Percentiles rank a stretch among this genome's conserved stretches.
Conservation (phyloP, 2,797 vertebrate genomes). For the Sebastes kiyomatsui region DNA sequence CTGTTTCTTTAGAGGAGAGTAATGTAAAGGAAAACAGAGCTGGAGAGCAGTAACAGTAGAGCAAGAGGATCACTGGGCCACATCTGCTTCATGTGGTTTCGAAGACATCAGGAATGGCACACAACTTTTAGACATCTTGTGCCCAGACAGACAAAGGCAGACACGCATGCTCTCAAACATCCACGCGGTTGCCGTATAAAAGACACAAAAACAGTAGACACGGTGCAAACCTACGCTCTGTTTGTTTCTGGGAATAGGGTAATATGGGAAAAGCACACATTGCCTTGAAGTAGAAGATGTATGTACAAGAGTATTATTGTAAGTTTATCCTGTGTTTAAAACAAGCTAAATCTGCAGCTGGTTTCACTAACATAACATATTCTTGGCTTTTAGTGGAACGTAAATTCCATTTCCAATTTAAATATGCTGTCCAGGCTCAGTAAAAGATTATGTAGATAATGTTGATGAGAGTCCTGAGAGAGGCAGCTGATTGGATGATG, state of each 20-base stretch:
- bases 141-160: constrained; percentile 10
- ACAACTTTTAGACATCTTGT: constrained; percentile 34
- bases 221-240: neutral
- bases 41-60: constrained; percentile 29
- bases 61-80: constrained; percentile 30
- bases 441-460: neutral
- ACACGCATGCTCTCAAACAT: constrained; percentile 18
- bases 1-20: constrained; percentile 35
- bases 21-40: constrained; percentile 59
- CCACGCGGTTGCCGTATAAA: neutral
- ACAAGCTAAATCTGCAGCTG: constrained; percentile 6
- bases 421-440: neutral
- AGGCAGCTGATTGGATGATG: constrained; percentile 26
- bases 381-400: neutral
- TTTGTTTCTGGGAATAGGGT: neutral
- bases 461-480: neutral
- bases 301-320: neutral
- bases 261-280: constrained; percentile 14
- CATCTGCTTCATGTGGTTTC: constrained; percentile 60
- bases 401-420: neutral
- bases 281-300: neutral
- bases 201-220: neutral
- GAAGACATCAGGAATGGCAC: constrained; percentile 41
- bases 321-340: constrained; percentile 11
- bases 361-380: neutral